Evolutionary conservation across 2,797 vertebrate species (phyloP), one percentile per base, ranked within the genome.

Genomic region (Calcarius lapponicus): DNA sequence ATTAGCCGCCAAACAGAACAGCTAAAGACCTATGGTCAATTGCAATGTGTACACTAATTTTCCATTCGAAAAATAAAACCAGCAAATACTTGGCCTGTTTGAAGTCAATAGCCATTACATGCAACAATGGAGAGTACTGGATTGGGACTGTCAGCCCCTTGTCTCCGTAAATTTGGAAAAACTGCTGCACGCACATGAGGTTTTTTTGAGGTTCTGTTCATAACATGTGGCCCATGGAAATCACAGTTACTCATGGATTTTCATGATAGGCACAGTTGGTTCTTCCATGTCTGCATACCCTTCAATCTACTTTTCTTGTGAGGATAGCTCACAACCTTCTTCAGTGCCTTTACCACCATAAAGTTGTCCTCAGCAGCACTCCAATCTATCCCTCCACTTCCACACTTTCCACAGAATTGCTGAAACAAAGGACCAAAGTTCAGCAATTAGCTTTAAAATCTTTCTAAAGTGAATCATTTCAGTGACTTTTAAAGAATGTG

Each of bases 301-400:
- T 80, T 26, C 20, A 32, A 7, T 25, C 40, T 67, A 10, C 10
- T 43, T 70, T 17, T 15, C 8, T 11, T 40, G 47, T 26, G 9
- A 58, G 2, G 16, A 34, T 17, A 62, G 8, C 14, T 43, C 7
- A 65, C 1, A 74, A 14, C 10, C 25, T 1, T 29, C 19, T 71
- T 74, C 26, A 25, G 8, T 6, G 7, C 10, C 20, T 60, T 69
- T 43, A 17, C 4, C 43, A 20, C 24, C 32, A n/a, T 5, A 56
- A n/a, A 20, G 11, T 2, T 64, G 10, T 28, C 74, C 32, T 58
- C 38, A 92, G 2, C 9, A 60, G 7, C 0, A 0, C 5, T 32
- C 10, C 14, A 34, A 1, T 34, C 54, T 75, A 21, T 31, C 31
- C 6, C 4, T 84, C 11, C 26, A 34, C 31, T 32, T 72, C 53